Evolutionary conservation across 2,113 vertebrate genomes (phyloP).

Genomic region (Coturnix japonica): DNA sequence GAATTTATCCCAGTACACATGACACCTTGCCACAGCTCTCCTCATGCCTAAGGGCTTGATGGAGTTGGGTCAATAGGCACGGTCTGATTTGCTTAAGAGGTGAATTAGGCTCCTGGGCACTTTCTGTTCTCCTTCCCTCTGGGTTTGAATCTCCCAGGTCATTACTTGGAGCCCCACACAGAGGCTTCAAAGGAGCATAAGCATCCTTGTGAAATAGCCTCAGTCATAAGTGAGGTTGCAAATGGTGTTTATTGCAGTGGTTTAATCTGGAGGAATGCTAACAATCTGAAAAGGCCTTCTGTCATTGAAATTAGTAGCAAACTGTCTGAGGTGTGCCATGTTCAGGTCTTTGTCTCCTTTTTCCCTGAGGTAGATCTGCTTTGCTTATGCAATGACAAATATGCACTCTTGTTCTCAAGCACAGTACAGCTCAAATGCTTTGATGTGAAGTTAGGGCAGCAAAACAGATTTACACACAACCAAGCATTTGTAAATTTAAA

Average conservation of each 20-base stretch:
- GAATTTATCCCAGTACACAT: background rate
- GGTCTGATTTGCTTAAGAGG: background rate
- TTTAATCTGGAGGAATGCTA: background rate
- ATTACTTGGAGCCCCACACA: background rate
- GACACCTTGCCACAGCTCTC: background rate
- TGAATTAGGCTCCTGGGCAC: background rate
- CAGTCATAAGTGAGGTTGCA: background rate
- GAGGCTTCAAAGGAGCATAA: background rate
- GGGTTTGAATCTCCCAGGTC: background rate
- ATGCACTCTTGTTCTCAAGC: background rate
- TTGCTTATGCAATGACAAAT: background rate
- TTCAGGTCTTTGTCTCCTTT: background rate
- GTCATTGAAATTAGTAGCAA: background rate
- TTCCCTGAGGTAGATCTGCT: background rate
- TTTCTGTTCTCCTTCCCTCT: background rate
- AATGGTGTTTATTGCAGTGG: background rate
- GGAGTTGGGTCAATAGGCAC: background rate
- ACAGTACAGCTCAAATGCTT: slow-evolving; percentile 5
- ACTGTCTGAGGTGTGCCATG: background rate
- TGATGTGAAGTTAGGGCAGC: slow-evolving; percentile 21
- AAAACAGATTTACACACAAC: slow-evolving; percentile 13
- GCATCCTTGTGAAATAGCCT: background rate
- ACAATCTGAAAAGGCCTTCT: background rate
- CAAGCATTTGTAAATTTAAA: slow-evolving; percentile 14
- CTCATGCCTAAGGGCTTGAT: background rate